phyloP scores from a whole-genome alignment of 2,888 invertebrate species.

The Vandiemenella viatica region DNA sequence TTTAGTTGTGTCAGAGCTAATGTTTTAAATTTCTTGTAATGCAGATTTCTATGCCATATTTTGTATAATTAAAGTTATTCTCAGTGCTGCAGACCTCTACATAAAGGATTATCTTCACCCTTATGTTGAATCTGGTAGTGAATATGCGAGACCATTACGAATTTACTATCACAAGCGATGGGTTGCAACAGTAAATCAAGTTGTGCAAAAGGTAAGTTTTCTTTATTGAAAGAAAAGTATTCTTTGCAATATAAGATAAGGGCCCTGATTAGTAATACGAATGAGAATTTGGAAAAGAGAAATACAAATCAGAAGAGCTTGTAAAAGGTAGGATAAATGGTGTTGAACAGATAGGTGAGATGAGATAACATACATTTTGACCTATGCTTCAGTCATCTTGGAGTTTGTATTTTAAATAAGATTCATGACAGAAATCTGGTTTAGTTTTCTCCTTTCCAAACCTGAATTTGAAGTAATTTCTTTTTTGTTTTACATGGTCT shows the following conservation, averaged over 20 bases:
- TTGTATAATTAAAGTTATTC: not conserved
- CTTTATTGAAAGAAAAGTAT: too few species aligned
- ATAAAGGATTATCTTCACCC: slow-evolving; percentile 55
- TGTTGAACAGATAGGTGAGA: too few species aligned
- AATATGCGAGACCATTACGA: slow-evolving; percentile 52
- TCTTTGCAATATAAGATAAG: too few species aligned
- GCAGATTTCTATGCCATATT: not conserved
- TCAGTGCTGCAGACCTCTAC: slow-evolving; percentile 16
- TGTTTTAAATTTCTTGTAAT: not conserved
- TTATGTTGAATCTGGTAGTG: slow-evolving; percentile 50
- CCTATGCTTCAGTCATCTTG: too few species aligned
- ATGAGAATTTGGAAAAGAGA: too few species aligned
- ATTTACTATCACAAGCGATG: slow-evolving; percentile 68
- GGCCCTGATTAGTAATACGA: too few species aligned
- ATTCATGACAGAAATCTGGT: too few species aligned
- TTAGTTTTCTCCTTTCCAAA: not conserved
- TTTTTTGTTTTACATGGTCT: not conserved
- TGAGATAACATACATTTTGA: too few species aligned
- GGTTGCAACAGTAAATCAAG: slow-evolving; percentile 58
- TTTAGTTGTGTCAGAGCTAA: not conserved
- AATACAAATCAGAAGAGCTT: too few species aligned
- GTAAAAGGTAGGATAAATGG: too few species aligned
- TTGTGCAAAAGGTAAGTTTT: slow-evolving; percentile 42
- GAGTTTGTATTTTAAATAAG: too few species aligned
- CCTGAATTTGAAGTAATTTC: not conserved